phyloP scores from a whole-genome alignment of 2,797 vertebrate genomes.

The Falco naumanni region DNA sequence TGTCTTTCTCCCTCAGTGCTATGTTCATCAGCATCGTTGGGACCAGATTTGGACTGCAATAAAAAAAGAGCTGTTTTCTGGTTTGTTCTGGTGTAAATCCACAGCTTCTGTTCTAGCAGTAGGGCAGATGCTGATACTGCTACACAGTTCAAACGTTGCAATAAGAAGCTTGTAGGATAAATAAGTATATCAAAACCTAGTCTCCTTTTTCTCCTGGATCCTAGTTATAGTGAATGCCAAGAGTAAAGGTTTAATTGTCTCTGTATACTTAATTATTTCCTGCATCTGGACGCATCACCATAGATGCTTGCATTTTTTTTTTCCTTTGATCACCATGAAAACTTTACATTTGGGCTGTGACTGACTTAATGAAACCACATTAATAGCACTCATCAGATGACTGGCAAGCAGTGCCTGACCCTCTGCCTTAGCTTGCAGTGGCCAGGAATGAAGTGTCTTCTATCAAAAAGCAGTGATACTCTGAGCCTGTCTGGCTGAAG shows the following conservation, averaged over 20 bases:
- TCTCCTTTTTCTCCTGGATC: neutral
- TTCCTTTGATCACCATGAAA: neutral
- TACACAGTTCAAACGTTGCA: neutral
- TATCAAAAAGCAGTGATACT: neutral
- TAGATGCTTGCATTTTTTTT: neutral
- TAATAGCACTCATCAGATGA: neutral
- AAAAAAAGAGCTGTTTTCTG: neutral
- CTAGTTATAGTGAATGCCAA: neutral
- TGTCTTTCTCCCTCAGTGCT: neutral
- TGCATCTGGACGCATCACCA: neutral
- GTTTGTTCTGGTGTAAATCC: neutral
- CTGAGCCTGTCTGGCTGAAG: neutral
- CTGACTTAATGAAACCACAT: neutral
- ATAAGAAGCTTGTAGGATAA: neutral
- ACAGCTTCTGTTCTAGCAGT: neutral
- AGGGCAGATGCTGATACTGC: neutral
- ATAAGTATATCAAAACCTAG: neutral
- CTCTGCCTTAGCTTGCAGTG: neutral
- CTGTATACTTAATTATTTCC: neutral
- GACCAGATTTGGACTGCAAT: neutral
- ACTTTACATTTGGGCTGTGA: neutral
- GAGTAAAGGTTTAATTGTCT: neutral
- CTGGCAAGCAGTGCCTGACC: neutral
- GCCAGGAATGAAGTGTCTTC: neutral
- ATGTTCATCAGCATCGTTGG: fast-evolving